Percentiles rank a stretch among this genome's conserved stretches.
phyloP scores from a whole-genome alignment of 2,113 vertebrate species.

The Sebastes fasciatus region DNA sequence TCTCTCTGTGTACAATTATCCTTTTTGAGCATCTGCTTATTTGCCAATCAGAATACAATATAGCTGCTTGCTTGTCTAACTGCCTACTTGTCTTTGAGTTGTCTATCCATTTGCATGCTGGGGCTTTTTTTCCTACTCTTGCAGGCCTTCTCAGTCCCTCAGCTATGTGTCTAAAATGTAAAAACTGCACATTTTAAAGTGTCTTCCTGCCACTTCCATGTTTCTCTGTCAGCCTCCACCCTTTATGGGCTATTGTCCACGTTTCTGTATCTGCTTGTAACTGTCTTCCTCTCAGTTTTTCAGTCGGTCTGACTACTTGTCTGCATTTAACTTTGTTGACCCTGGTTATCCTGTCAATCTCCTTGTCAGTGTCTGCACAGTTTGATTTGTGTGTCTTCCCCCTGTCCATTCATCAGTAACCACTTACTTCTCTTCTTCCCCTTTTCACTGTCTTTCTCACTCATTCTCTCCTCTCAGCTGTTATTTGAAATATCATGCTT shows the following conservation, averaged over 20 bases:
- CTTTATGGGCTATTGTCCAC: slow-evolving; percentile 9
- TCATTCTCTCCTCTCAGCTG: slow-evolving; percentile 18
- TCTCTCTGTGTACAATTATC: not conserved
- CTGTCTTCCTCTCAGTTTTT: not conserved
- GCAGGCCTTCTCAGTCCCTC: not conserved
- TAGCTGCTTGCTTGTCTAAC: not conserved
- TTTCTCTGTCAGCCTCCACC: slow-evolving; percentile 1
- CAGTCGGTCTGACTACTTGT: slow-evolving; percentile 18
- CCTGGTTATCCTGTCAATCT: slow-evolving; percentile 30
- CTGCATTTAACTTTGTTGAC: slow-evolving; percentile 31
- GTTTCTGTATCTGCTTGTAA: slow-evolving; percentile 20
- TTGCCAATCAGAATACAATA: not conserved
- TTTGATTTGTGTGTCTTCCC: slow-evolving; percentile 31
- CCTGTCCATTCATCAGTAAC: slow-evolving; percentile 21
- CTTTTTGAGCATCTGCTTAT: slow-evolving; percentile 26
- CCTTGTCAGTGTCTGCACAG: slow-evolving; percentile 20
- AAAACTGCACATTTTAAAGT: slow-evolving; percentile 2
- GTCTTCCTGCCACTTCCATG: not conserved
- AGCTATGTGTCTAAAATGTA: slow-evolving; percentile 10
- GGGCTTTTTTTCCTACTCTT: not conserved
- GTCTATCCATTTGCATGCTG: not conserved
- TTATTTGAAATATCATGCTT: slow-evolving; percentile 25
- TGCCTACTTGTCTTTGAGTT: slow-evolving; percentile 16
- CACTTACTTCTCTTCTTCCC: not conserved
- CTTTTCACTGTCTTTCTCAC: not conserved